These are phyloP conservation scores for Rhogogaster chlorosoma DNA, from an alignment of 2,888 invertebrate species.

Conservation along the genomic window DNA sequence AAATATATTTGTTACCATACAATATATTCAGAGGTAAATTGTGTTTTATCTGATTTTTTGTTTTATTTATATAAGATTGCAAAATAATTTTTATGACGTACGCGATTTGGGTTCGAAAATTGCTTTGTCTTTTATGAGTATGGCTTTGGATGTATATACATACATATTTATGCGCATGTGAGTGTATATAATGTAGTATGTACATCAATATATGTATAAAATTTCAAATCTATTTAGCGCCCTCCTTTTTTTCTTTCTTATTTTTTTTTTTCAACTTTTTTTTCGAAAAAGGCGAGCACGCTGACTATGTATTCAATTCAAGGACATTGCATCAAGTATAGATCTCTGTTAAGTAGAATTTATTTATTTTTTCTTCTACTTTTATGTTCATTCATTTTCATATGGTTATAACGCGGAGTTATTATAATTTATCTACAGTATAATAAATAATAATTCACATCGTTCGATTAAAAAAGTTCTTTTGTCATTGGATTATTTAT, in stretches of 20 bases:
- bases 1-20: slow-evolving; percentile 36
- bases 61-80: neutral
- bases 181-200: slow-evolving; percentile 49
- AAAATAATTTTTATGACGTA: neutral
- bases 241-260: slow-evolving; percentile 59
- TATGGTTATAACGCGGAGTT: slow-evolving; percentile 1
- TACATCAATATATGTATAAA: slow-evolving; percentile 67
- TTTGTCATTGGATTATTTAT: neutral
- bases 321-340: slow-evolving; percentile 73
- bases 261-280: neutral
- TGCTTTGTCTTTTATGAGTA: neutral
- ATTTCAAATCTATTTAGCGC: slow-evolving; percentile 73
- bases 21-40: neutral
- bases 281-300: slow-evolving; percentile 68
- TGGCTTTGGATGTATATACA: neutral
- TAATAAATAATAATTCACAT: slow-evolving; percentile 2
- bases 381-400: slow-evolving; percentile 29
- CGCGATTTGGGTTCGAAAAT: neutral
- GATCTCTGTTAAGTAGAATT: slow-evolving; percentile 57
- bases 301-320: slow-evolving; percentile 75
- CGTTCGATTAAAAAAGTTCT: slow-evolving; percentile 11
- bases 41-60: neutral
- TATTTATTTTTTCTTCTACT: slow-evolving; percentile 52
- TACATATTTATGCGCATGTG: slow-evolving; percentile 41
- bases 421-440: slow-evolving; percentile 24